Evolutionary conservation across 1,140 invertebrate genomes (phyloP).

Genomic region (Brachionus sp.): DNA sequence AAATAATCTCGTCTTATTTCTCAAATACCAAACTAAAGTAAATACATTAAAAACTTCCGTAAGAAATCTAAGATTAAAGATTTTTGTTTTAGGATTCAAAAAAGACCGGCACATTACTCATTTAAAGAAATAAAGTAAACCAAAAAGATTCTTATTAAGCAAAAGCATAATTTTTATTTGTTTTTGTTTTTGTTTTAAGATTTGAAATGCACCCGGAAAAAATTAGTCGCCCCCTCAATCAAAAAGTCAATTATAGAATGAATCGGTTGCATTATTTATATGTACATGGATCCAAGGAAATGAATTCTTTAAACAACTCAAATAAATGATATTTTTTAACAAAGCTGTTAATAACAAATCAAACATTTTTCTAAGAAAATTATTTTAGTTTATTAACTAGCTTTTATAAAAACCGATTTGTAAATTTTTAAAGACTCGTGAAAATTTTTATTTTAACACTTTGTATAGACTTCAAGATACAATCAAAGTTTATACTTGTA

Average conservation of each 20-base stretch:
- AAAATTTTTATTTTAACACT: background rate
- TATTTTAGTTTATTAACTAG: background rate
- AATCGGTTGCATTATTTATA: background rate
- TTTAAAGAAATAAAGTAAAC: conserved; percentile 2
- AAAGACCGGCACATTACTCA: background rate
- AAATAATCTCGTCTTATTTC: background rate
- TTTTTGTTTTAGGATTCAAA: background rate
- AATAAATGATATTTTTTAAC: background rate
- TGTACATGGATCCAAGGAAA: conserved; percentile 5
- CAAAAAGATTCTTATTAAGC: background rate
- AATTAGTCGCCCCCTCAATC: background rate
- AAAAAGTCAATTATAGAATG: background rate
- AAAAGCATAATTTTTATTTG: background rate
- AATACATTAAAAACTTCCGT: background rate
- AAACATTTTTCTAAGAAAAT: background rate
- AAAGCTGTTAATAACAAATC: background rate
- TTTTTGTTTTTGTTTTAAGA: background rate
- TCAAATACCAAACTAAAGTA: background rate
- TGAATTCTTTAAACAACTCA: background rate
- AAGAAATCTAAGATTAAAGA: background rate
- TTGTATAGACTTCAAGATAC: background rate
- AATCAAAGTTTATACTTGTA: background rate
- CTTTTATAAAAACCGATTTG: background rate
- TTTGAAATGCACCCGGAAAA: conserved; percentile 17
- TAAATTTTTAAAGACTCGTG: background rate